Percentiles rank a stretch among this genome's conserved stretches.
phyloP scores from a whole-genome alignment of 2,888 invertebrate species.

The Odontocolon sp. region DNA sequence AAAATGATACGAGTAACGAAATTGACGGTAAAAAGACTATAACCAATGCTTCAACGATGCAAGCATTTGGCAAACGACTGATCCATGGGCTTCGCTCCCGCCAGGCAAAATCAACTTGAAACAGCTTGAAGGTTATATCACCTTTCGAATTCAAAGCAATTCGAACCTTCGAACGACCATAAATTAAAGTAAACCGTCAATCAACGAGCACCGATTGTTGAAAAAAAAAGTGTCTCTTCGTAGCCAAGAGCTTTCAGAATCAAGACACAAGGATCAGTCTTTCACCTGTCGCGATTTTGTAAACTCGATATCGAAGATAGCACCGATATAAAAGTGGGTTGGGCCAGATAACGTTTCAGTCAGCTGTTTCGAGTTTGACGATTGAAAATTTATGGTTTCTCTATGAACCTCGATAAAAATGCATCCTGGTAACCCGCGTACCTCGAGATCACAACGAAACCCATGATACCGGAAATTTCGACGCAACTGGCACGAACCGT shows the following conservation, averaged over 20 bases:
- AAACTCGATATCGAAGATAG: not conserved
- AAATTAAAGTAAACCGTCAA: not conserved
- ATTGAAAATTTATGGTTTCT: slow-evolving; percentile 5
- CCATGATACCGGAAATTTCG: slow-evolving; percentile 10
- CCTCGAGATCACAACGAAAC: slow-evolving; percentile 13
- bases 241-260: not conserved
- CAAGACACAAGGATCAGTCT: not conserved
- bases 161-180: not conserved
- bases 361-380: slow-evolving; percentile 37
- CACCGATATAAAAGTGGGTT: slow-evolving; percentile 50
- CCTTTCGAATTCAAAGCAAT: slow-evolving; percentile 25
- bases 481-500: slow-evolving; percentile 11
- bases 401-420: not conserved
- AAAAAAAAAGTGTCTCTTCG: not conserved
- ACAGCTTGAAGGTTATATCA: slow-evolving; percentile 71
- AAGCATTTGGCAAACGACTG: too few species aligned
- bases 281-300: slow-evolving; percentile 34
- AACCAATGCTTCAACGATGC: too few species aligned
- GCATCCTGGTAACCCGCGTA: not conserved
- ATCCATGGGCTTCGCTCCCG: not conserved
- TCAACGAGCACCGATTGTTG: not conserved
- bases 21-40: not conserved
- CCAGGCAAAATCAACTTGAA: not conserved
- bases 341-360: slow-evolving; percentile 35
- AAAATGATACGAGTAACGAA: not conserved